Base-by-base conservation (phyloP, 2,797 vertebrate genomes). In the Pseudochromis fuscus region DNA sequence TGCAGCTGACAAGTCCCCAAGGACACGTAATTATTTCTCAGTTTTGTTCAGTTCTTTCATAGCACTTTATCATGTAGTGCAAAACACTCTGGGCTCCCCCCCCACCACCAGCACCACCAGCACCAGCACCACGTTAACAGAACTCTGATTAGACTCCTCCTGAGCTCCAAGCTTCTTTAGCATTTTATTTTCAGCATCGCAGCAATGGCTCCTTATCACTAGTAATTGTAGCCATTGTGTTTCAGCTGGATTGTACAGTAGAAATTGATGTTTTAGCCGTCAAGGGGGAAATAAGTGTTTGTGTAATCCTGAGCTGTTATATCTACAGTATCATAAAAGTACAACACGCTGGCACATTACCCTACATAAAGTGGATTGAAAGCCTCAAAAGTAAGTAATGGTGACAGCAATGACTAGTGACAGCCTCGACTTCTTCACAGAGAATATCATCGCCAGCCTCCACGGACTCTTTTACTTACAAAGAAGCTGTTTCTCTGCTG, bases 21-120 rank as follows among this genome's bases (percentile, higher is more conserved):
- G 82, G 90, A 84, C 77, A 71, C 76, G 69, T 84, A 84, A 91
- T 90, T 90, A 90, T 90, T 89, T 82, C 81, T 87, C 71, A 73
- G 77, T 86, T 90, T 84, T 88, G 75, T 86, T 91, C 61, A 40
- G 53, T 79, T 87, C 67, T 75, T 84, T 76, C 63, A 71, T 63
- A 68, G 64, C 60, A 73, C 67, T 82, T 89, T 87, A 87, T 91
- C 88, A 72, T 78, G 59, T 61, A 33, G 27, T 21, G 62, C 64
- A 84, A 87, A 84, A 79, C 67, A 76, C 72, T 69, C 63, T n/a
- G n/a, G n/a, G n/a, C n/a, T n/a, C 50, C 51, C 21, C 12, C 45
- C 33, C 24, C 25, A n/a, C n/a, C n/a, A n/a, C n/a, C n/a, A n/a
- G n/a, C n/a, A n/a, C n/a, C n/a, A n/a, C n/a, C n/a, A n/a, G n/a